phyloP scores from a whole-genome alignment of 1,140 invertebrate species.

The Formica exsecta region DNA sequence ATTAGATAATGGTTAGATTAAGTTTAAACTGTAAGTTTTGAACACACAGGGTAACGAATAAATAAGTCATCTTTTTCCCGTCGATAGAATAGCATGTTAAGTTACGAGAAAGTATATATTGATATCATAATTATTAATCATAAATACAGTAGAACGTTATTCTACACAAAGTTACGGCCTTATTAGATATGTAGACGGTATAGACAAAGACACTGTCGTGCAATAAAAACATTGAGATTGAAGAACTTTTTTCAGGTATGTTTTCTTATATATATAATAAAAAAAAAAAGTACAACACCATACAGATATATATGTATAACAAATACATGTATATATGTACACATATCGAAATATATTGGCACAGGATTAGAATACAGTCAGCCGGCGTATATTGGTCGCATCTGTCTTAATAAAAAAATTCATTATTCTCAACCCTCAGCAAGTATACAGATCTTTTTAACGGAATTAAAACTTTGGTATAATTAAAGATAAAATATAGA shows the following conservation, averaged over 20 bases:
- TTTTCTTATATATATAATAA: slow-evolving; percentile 61
- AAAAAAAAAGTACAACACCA: slow-evolving; percentile 64
- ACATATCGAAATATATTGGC: slow-evolving; percentile 71
- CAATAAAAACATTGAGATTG: slow-evolving; percentile 58
- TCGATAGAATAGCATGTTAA: slow-evolving; percentile 58
- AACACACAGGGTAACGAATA: slow-evolving; percentile 74
- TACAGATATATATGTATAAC: slow-evolving; percentile 55
- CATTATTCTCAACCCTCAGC: slow-evolving; percentile 26
- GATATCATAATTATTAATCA: slow-evolving; percentile 40
- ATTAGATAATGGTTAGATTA: slow-evolving; percentile 32
- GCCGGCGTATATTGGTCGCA: slow-evolving; percentile 42
- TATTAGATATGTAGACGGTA: slow-evolving; percentile 57
- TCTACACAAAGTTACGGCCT: slow-evolving; percentile 56
- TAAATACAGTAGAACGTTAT: slow-evolving; percentile 55
- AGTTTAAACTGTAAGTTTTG: slow-evolving; percentile 51
- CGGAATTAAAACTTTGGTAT: neutral
- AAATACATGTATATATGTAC: slow-evolving; percentile 61
- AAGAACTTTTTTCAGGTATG: slow-evolving; percentile 40
- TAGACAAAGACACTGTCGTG: slow-evolving; percentile 40
- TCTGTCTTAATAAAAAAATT: slow-evolving; percentile 23
- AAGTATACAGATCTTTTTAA: slow-evolving; percentile 8
- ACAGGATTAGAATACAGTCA: slow-evolving; percentile 76
- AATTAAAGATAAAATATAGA: neutral
- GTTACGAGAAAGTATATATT: slow-evolving; percentile 65
- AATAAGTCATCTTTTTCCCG: slow-evolving; percentile 62